These are phyloP conservation scores for Helicoverpa assulta DNA, from an alignment of 2,888 invertebrate species.

Conservation along the genomic window DNA sequence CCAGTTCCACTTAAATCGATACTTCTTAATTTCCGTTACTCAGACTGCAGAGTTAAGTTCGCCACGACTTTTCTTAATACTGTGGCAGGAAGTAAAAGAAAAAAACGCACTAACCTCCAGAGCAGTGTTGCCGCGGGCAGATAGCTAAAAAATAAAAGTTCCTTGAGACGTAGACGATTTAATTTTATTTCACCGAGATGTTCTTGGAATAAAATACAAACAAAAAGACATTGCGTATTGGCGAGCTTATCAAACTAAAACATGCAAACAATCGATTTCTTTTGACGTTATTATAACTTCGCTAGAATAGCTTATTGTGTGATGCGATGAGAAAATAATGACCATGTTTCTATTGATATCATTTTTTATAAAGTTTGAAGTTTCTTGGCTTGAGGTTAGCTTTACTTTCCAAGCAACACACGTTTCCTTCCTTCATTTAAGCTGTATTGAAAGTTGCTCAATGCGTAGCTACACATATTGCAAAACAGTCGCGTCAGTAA, in stretches of 20 bases:
- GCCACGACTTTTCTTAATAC: conserved; percentile 53
- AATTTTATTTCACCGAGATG: conserved; percentile 44
- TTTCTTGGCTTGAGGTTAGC: too few relatives aligned
- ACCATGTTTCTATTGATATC: too few relatives aligned
- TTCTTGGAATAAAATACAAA: conserved; percentile 38
- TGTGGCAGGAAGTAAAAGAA: conserved; percentile 51
- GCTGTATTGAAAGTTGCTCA: conserved; percentile 8
- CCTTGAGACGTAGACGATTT: conserved; percentile 36
- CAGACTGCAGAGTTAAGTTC: conserved; percentile 35
- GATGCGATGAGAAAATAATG: too few relatives aligned
- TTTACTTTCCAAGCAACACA: too few relatives aligned
- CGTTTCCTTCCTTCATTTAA: conserved; percentile 20
- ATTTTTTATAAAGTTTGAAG: too few relatives aligned
- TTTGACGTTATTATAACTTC: conserved; percentile 12
- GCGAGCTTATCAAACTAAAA: conserved; percentile 26
- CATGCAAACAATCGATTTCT: conserved; percentile 16
- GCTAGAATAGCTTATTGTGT: conserved; percentile 21
- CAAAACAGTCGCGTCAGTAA: conserved; percentile 42
- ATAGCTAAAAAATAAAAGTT: conserved; percentile 47
- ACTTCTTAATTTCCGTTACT: conserved; percentile 50
- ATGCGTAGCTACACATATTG: conserved; percentile 25
- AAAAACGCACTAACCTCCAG: conserved; percentile 39
- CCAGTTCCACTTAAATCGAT: conserved; percentile 44
- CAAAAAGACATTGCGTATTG: conserved; percentile 30
- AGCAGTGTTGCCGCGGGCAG: conserved; percentile 36